A percentile compares a stretch with the other conserved stretches of the same genome.
Conservation (phyloP, 53 echinoderm and acorn worm genomes). For the Echinarachnius parma region DNA sequence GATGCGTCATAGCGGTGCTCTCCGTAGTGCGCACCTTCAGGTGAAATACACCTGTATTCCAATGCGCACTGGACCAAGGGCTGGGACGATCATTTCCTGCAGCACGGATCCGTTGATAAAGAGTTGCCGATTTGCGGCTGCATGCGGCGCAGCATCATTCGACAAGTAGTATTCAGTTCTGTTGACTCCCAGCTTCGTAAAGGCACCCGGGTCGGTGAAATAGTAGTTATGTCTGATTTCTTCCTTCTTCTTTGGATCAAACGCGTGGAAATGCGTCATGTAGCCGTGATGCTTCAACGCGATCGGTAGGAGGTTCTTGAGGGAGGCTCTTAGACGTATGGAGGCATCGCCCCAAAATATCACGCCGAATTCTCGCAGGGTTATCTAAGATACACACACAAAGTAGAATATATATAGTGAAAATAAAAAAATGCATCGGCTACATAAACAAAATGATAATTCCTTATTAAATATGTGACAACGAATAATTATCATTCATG, state of each 20-base stretch:
- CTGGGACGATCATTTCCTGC: constrained; percentile 31
- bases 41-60: constrained; percentile 44
- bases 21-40: constrained; percentile 8
- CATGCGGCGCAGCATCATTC: constrained; percentile 37
- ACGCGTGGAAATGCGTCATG: constrained; percentile 59
- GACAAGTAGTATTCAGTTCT: constrained; percentile 34
- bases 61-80: constrained; percentile 55
- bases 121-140: constrained; percentile 57
- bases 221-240: constrained; percentile 55
- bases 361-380: constrained; percentile 69
- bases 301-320: constrained; percentile 46
- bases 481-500: too few species aligned
- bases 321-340: constrained; percentile 52
- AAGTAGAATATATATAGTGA: too few species aligned
- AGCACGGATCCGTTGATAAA: constrained; percentile 56
- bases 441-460: too few species aligned
- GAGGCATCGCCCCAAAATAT: constrained; percentile 73
- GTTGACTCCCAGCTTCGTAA: constrained; percentile 46
- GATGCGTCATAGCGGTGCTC: constrained; percentile 58
- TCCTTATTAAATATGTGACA: too few species aligned
- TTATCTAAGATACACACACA: too few species aligned
- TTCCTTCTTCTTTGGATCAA: constrained; percentile 12
- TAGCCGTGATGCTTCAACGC: constrained; percentile 63
- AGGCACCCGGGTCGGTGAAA: constrained; percentile 44
- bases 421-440: too few species aligned